Base-by-base conservation (phyloP, 92 coral and sea anemone species). In the Plumapathes pennacea region DNA sequence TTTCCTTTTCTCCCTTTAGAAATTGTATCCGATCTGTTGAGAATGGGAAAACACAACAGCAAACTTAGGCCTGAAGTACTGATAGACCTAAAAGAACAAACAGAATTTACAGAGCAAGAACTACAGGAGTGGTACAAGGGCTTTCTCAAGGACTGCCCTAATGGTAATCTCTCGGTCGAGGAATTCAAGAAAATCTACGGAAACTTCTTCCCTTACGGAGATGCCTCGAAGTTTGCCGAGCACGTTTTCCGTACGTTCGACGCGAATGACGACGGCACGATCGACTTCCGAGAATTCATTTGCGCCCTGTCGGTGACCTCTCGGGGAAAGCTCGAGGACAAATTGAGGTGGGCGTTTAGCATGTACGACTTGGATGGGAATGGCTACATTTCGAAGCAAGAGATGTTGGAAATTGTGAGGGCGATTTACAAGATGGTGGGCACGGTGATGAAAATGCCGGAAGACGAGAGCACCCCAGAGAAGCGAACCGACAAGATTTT, bases 401-500 rank as follows among this genome's bases (percentile, higher is more conserved):
- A 91, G 53, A 91, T 91, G 97, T 62, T 91, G 71, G 96, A 91
- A 50, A 91, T 91, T 39, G 97, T 91, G 46, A 72, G 56, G 58
- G 96, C 97, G 24, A 91, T 91, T 64, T 91, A 91, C 79, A 91
- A 90, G 73, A 90, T 90, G 97, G 97, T 90, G 32, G 97, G 97
- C 24, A 60, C 87, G 1, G 97, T 90, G 5, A 90, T 90, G 97
- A 90, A 90, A 68, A 90, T 90, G 97, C 97, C 97, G 2, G 97
- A 90, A 65, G 97, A 90, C 46, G 97, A 90, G 63, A 90, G 97
- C 68, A 90, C 97, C 17, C 97, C 97, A 11, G 97, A 90, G 53
- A 91, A 91, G 60, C 90, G 96, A 46, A 85, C 90, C 32, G 97
- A 91, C 46, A 91, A 91, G 80, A 91, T 91, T 62, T 91, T 91